Conservation (phyloP, 2,797 vertebrate genomes). For the Bovichtus variegatus region DNA sequence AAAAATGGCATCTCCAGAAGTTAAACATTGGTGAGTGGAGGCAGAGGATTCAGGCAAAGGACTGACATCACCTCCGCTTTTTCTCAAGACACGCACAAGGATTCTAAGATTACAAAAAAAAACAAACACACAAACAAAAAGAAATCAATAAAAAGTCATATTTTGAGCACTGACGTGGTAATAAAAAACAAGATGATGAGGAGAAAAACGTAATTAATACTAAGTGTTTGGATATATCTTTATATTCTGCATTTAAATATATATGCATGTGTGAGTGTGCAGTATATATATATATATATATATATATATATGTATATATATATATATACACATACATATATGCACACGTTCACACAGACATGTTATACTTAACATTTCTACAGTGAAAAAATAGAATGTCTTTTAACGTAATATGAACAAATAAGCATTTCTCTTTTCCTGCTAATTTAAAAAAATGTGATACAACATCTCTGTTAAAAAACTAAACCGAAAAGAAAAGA, state of each 20-base stretch:
- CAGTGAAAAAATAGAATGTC: slow-evolving; percentile 98
- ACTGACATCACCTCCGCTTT: slow-evolving; percentile 36
- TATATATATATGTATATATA: slow-evolving; percentile 53
- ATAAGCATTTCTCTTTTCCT: slow-evolving; percentile 89
- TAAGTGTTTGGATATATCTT: slow-evolving; percentile 87
- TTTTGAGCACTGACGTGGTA: slow-evolving; percentile 78
- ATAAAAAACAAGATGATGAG: slow-evolving; percentile 67
- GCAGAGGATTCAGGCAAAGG: slow-evolving; percentile 30
- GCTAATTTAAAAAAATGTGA: slow-evolving; percentile 79
- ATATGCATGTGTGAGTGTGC: slow-evolving; percentile 80
- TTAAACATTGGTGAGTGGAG: slow-evolving; percentile 46
- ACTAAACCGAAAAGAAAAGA: slow-evolving; percentile 76
- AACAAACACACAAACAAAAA: slow-evolving; percentile 48
- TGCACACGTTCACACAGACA: slow-evolving; percentile 77
- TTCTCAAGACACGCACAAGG: slow-evolving; percentile 51
- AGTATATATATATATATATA: slow-evolving; percentile 45
- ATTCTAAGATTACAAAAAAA: slow-evolving; percentile 66
- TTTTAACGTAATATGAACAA: slow-evolving; percentile 95
- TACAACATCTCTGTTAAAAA: slow-evolving; percentile 93
- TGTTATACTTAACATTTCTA: slow-evolving; percentile 89
- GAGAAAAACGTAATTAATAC: slow-evolving; percentile 75
- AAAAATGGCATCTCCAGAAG: slow-evolving; percentile 69
- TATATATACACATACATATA: slow-evolving; percentile 35
- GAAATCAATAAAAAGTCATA: slow-evolving; percentile 49
- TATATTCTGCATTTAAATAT: slow-evolving; percentile 89